Percentiles rank a stretch among this genome's conserved stretches.
Evolutionary conservation across 2,113 vertebrate species (phyloP).

Genomic region (Lichenostomus cassidix): DNA sequence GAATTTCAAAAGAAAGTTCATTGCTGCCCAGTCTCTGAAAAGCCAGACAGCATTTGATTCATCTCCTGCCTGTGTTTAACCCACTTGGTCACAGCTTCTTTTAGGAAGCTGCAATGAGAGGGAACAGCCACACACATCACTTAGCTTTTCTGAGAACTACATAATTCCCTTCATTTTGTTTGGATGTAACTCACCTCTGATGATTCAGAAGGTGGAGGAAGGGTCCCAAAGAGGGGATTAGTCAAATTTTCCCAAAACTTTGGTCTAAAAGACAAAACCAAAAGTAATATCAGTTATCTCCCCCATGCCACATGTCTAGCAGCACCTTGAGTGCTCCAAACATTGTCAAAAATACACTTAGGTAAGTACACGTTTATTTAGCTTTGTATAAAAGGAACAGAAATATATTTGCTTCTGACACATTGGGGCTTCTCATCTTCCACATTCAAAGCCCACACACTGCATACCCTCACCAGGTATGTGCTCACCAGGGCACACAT

Average conservation of each 20-base stretch:
- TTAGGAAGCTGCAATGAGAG: neutral
- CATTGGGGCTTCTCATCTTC: neutral
- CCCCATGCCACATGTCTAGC: neutral
- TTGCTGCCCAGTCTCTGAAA: neutral
- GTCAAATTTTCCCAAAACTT: constrained; percentile 97
- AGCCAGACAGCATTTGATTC: neutral
- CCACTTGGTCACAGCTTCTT: neutral
- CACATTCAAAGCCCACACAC: neutral
- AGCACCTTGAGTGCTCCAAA: neutral
- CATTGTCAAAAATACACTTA: neutral
- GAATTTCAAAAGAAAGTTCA: neutral
- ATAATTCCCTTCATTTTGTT: neutral
- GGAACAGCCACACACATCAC: neutral
- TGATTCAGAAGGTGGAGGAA: constrained; percentile 85
- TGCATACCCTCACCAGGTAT: neutral
- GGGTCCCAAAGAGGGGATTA: constrained; percentile 87
- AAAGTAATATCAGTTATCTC: neutral
- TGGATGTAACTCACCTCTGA: constrained; percentile 82
- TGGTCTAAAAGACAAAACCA: constrained; percentile 74
- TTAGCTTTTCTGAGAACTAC: neutral
- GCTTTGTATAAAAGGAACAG: neutral
- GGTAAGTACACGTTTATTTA: neutral
- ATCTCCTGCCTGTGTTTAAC: neutral
- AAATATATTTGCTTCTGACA: neutral
- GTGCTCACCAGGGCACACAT: neutral